Percentiles rank a stretch among this genome's conserved stretches.
These are phyloP conservation scores for Cacoxenus indagator DNA, from an alignment of 2,888 invertebrate species.

Conservation along the genomic window DNA sequence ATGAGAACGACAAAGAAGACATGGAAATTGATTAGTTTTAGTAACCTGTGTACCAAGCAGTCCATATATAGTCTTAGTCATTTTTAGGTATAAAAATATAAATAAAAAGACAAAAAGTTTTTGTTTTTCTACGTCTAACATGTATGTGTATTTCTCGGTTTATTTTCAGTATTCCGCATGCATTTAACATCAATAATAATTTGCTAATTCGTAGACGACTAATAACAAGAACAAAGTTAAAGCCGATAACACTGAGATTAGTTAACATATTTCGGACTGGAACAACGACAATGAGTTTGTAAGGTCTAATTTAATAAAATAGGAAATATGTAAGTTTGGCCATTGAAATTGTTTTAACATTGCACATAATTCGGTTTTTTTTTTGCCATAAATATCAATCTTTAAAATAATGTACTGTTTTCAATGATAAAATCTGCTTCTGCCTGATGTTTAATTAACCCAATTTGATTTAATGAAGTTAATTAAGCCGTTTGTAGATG, in stretches of 20 bases:
- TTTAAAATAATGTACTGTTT: neutral
- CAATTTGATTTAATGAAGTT: slow-evolving; percentile 87
- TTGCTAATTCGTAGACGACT: neutral
- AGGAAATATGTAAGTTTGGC: neutral
- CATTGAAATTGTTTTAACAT: neutral
- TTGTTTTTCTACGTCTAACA: slow-evolving; percentile 39
- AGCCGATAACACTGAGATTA: slow-evolving; percentile 27
- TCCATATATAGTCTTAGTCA: neutral
- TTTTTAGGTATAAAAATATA: neutral
- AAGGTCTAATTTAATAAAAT: neutral
- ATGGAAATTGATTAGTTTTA: slow-evolving; percentile 5
- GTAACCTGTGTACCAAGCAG: neutral
- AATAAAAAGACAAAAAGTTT: slow-evolving; percentile 21
- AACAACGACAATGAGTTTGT: slow-evolving; percentile 20
- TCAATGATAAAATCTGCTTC: neutral
- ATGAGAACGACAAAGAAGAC: slow-evolving; percentile 48
- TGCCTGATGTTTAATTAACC: slow-evolving; percentile 32
- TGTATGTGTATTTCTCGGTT: slow-evolving; percentile 20
- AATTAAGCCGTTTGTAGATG: slow-evolving; percentile 97
- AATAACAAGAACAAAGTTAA: slow-evolving; percentile 1
- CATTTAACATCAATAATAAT: slow-evolving; percentile 5
- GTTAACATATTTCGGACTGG: slow-evolving; percentile 7
- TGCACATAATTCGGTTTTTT: slow-evolving; percentile 1
- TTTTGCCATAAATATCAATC: neutral
- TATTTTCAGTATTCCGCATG: slow-evolving; percentile 10